Base-by-base conservation (phyloP, 2,888 invertebrate species). In the Polyommatus iphigenia region DNA sequence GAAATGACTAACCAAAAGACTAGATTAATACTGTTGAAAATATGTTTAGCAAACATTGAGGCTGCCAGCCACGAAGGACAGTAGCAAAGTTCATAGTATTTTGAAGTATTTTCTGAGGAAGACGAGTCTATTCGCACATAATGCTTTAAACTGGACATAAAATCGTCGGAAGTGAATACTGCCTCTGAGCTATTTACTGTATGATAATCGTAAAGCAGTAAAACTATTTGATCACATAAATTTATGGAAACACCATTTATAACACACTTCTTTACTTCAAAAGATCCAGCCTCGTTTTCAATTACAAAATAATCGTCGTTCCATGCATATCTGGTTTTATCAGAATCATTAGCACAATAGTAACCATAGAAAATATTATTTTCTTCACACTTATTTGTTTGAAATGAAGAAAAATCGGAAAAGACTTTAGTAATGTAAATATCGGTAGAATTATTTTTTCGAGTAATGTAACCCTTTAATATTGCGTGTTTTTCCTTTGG, bases 11-110 rank as follows among this genome's bases (percentile, higher is more conserved):
- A 80, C 93, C 93, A 93, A 79, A 83, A 82, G 8, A 90, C 78
- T 75, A 91, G 82, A 80, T 88, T 89, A 59, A 88, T 82, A 83
- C 90, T 91, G 83, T 90, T 90, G 78, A 86, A 83, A 76, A 89
- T 77, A 82, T 94, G 92, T 82, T 91, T 91, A 57, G 87, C 83
- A 79, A 92, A 89, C 91, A 92, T 91, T 67, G 91, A 91, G 29
- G 89, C 88, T 79, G 86, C 82, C 13, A 92, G 75, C 88, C 90
- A 91, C 46, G 83, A 81, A 24, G 89, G 88, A 78, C 82, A 86
- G 77, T 79, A 81, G 76, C 84, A 79, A 29, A 80, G 77, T 71
- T 82, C 79, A 79, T 79, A 78, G 80, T 82, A 81, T 20, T 62
- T 46, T 77, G 57, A 59, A 78, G 72, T 76, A 57, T 77, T 72